phyloP scores from a whole-genome alignment of 2,113 vertebrate genomes.

The Lepisosteus osseus region DNA sequence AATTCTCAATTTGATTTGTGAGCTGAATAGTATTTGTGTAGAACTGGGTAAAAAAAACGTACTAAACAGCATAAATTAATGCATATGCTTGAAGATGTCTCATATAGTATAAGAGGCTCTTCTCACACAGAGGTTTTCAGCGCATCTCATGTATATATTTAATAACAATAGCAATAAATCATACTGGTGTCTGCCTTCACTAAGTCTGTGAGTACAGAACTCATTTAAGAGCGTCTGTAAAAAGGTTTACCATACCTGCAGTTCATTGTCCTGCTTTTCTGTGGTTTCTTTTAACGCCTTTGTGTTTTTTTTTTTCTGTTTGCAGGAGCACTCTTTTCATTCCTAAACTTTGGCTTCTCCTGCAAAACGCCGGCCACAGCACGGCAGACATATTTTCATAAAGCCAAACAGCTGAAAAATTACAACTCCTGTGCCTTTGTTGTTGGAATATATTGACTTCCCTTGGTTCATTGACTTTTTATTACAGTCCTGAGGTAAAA shows the following conservation, averaged over 20 bases:
- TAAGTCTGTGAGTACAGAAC: conserved; percentile 48
- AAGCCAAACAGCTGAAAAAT: conserved; percentile 48
- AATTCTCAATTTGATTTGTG: conserved; percentile 72
- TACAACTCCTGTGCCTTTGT: conserved; percentile 60
- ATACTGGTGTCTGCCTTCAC: conserved; percentile 37
- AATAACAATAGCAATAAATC: conserved; percentile 66
- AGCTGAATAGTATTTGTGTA: conserved; percentile 59
- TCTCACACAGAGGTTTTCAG: conserved; percentile 52
- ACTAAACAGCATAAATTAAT: conserved; percentile 66
- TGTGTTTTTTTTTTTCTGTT: conserved; percentile 28
- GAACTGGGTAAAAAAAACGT: conserved; percentile 73
- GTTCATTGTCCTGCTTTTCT: conserved; percentile 41
- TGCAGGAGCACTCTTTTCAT: conserved; percentile 37
- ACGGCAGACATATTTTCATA: conserved; percentile 42
- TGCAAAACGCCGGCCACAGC: conserved; percentile 26
- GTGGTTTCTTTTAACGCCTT: not conserved
- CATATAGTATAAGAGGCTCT: conserved; percentile 59
- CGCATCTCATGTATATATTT: conserved; percentile 52
- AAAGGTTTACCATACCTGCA: conserved; percentile 41
- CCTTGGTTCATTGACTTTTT: conserved; percentile 86
- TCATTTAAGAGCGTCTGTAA: conserved; percentile 43
- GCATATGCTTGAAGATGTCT: conserved; percentile 63
- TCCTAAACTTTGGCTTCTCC: conserved; percentile 32
- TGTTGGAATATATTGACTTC: conserved; percentile 75
- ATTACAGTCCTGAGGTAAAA: conserved; percentile 79